These are phyloP conservation scores for Drosophila demipolita DNA, from an alignment of 2,888 invertebrate species.

Conservation along the genomic window DNA sequence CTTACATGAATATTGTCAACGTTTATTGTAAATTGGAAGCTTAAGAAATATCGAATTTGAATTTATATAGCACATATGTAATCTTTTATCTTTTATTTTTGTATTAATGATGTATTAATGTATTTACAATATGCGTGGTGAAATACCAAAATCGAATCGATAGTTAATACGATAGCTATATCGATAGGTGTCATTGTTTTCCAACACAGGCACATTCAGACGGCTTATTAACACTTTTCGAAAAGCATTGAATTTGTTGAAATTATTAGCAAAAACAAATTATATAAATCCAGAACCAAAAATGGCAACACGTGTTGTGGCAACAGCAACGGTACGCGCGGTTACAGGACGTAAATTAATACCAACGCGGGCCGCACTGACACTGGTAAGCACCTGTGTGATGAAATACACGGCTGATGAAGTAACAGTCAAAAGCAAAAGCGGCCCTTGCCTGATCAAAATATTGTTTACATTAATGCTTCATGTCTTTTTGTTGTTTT, in stretches of 20 bases:
- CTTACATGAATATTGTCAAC: not conserved
- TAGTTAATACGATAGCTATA: constrained; percentile 5
- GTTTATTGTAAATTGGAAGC: not conserved
- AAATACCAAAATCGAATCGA: constrained; percentile 7
- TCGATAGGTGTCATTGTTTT: constrained; percentile 8
- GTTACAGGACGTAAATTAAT: constrained; percentile 91
- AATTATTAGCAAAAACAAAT: constrained; percentile 69
- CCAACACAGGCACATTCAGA: constrained; percentile 30
- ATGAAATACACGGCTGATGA: constrained; percentile 43
- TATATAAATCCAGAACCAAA: constrained; percentile 65
- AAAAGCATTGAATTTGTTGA: constrained; percentile 49
- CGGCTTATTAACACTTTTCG: constrained; percentile 57
- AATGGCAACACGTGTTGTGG: constrained; percentile 92
- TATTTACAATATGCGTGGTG: not conserved
- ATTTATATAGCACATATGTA: not conserved
- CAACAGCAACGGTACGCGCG: constrained; percentile 95
- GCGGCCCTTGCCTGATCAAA: not conserved
- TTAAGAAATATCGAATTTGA: not conserved
- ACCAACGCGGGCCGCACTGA: constrained; percentile 94
- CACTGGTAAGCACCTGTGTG: constrained; percentile 86
- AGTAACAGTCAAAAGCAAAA: constrained; percentile 41
- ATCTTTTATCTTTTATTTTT: not conserved
- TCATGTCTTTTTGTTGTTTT: not conserved
- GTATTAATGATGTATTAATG: not conserved
- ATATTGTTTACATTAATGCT: constrained; percentile 24